These are phyloP conservation scores for Stictonetta naevosa DNA, from an alignment of 2,113 vertebrate species.

Conservation along the genomic window DNA sequence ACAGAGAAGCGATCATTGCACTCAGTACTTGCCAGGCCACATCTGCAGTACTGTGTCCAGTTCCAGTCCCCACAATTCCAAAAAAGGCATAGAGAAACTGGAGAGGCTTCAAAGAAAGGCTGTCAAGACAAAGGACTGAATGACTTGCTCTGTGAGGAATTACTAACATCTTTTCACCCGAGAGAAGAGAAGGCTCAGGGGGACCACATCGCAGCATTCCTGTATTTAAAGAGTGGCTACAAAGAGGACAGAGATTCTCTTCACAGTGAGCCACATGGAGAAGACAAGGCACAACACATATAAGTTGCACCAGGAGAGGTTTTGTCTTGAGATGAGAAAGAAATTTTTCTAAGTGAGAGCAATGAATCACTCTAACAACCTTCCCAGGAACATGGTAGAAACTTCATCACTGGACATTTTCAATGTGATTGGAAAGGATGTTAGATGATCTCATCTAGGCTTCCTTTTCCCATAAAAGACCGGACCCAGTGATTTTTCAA, in stretches of 20 bases:
- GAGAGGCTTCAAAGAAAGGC: not conserved
- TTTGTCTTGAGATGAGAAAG: no score
- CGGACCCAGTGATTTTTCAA: not conserved
- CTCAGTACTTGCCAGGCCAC: not conserved
- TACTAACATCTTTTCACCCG: no score
- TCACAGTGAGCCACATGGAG: not conserved
- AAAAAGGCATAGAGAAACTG: not conserved
- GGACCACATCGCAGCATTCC: rapidly evolving
- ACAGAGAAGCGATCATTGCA: rapidly evolving
- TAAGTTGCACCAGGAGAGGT: no score
- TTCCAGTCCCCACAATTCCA: not conserved
- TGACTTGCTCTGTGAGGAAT: not conserved
- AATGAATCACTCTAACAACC: no score
- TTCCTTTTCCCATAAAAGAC: not conserved
- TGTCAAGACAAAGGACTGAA: not conserved
- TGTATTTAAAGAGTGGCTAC: not conserved
- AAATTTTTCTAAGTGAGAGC: no score
- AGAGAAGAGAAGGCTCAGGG: not conserved
- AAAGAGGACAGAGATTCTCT: not conserved
- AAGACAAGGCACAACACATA: not conserved
- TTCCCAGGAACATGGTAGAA: no score
- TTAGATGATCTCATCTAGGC: not conserved
- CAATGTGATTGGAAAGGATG: not conserved
- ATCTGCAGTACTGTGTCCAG: rapidly evolving
- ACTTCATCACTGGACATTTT: no score